phyloP scores from a whole-genome alignment of 2,797 vertebrate species.

The Lophius americanus region DNA sequence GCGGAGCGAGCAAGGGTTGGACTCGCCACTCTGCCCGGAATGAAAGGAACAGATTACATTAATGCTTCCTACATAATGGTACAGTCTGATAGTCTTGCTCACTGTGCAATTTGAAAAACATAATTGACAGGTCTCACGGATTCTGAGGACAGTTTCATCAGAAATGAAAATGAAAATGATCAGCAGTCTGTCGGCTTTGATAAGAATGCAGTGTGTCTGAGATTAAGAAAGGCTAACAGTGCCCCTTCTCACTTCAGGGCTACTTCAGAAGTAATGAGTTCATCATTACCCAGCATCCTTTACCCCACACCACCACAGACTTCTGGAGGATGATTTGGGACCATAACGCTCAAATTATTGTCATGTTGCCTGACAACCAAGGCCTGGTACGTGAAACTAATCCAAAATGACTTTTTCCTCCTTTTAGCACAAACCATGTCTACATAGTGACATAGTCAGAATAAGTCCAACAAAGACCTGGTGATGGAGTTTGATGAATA shows the following conservation, averaged over 20 bases:
- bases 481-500: not conserved
- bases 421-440: not conserved
- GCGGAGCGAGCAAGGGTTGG: constrained; percentile 96
- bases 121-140: constrained; percentile 6
- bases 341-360: constrained; percentile 98
- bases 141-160: not conserved
- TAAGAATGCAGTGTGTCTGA: not conserved
- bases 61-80: constrained; percentile 99
- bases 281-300: constrained; percentile 98
- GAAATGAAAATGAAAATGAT: constrained; percentile 5
- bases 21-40: constrained; percentile 94
- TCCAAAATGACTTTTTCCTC: not conserved
- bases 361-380: constrained; percentile 98
- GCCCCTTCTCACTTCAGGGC: constrained; percentile 83
- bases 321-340: constrained; percentile 99
- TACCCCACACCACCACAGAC: constrained; percentile 98
- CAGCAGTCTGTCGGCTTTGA: not conserved
- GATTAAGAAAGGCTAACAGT: constrained; percentile 42
- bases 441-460: not conserved
- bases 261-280: constrained; percentile 99
- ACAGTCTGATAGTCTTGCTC: constrained; percentile 38
- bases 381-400: constrained; percentile 86
- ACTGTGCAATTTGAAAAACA: constrained; percentile 2
- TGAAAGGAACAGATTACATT: constrained; percentile 99
- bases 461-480: constrained; percentile 3